Conservation (phyloP, 2,888 invertebrate species). For the Cryptus viduatorius region DNA sequence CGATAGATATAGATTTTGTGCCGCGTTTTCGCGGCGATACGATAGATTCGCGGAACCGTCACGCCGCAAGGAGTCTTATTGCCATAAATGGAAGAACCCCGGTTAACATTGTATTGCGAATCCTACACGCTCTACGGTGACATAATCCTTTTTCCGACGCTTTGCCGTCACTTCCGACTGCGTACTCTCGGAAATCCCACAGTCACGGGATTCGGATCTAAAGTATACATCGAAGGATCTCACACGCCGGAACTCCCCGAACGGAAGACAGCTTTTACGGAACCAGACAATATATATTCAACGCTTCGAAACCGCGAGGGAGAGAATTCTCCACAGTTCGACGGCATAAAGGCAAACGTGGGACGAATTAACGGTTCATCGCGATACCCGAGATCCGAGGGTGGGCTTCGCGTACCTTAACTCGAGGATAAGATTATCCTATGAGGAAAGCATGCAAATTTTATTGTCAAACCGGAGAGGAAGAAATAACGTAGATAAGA, state of each 20-base stretch:
- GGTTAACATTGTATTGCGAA: neutral
- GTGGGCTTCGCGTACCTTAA: slow-evolving; percentile 42
- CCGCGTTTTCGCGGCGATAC: slow-evolving; percentile 14
- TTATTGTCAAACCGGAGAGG: slow-evolving; percentile 37
- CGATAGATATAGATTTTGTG: neutral
- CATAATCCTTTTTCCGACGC: slow-evolving; percentile 49
- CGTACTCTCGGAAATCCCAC: slow-evolving; percentile 34
- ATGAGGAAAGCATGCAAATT: slow-evolving; percentile 50
- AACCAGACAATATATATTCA: slow-evolving; percentile 8
- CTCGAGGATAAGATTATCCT: slow-evolving; percentile 47
- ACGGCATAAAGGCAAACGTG: slow-evolving; percentile 14
- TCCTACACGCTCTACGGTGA: slow-evolving; percentile 67
- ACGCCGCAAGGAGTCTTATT: slow-evolving; percentile 39
- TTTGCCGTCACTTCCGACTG: slow-evolving; percentile 62
- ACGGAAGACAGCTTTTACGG: neutral
- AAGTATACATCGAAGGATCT: neutral
- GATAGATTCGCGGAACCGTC: slow-evolving; percentile 52
- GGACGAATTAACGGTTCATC: slow-evolving; percentile 51
- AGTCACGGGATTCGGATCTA: neutral
- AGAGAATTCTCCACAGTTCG: neutral
- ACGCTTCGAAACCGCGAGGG: neutral
- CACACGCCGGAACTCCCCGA: neutral
- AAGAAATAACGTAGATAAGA: slow-evolving; percentile 60
- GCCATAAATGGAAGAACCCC: slow-evolving; percentile 70
- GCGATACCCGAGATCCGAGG: slow-evolving; percentile 49